Conservation (phyloP, 2,797 vertebrate species). For the Cossypha dichroa region DNA sequence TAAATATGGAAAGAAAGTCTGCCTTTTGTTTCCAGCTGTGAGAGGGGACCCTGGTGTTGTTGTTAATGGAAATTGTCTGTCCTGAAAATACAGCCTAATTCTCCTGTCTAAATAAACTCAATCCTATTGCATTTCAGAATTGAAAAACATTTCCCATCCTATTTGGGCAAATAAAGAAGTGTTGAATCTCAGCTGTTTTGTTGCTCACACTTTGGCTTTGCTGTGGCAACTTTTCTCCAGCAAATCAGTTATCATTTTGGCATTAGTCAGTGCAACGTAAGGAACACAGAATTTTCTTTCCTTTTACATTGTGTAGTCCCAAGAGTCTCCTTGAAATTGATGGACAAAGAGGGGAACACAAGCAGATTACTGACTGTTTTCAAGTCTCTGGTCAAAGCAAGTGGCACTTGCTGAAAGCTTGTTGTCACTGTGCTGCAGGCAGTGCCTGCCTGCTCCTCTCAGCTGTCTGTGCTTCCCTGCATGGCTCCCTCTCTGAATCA, state of each 20-base stretch:
- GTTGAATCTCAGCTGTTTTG: background rate
- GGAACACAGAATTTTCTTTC: background rate
- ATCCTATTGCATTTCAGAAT: conserved; percentile 1
- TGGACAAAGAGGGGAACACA: background rate
- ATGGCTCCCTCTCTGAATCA: background rate
- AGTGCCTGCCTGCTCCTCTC: background rate
- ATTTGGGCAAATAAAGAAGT: background rate
- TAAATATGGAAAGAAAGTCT: conserved; percentile 25
- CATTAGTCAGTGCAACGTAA: background rate
- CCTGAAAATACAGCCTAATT: background rate
- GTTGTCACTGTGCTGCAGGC: background rate
- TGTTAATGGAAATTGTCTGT: conserved; percentile 28
- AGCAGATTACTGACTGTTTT: background rate
- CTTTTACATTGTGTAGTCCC: background rate
- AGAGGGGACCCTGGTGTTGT: background rate
- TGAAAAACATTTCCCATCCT: background rate
- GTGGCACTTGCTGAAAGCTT: background rate
- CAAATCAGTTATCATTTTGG: background rate
- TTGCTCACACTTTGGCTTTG: background rate
- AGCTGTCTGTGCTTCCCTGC: rapidly evolving
- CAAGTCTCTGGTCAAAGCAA: background rate
- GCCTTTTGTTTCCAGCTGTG: conserved; percentile 23
- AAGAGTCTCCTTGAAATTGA: background rate
- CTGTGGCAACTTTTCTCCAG: background rate
- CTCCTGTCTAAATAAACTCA: conserved; percentile 35